These are phyloP conservation scores for Paradisaea rubra DNA, from an alignment of 2,113 vertebrate species.

Conservation along the genomic window DNA sequence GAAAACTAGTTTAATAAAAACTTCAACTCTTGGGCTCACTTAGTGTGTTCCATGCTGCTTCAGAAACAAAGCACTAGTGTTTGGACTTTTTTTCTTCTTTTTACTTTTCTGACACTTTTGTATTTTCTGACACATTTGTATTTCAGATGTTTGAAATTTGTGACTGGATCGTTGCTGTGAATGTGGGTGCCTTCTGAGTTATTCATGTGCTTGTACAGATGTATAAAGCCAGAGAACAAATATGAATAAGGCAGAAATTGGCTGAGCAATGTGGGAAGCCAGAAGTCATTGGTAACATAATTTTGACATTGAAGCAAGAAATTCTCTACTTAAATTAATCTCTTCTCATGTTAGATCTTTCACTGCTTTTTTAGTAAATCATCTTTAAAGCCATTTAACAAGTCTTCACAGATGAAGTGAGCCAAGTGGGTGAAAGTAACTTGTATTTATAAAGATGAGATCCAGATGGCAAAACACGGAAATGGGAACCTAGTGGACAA, in stretches of 20 bases:
- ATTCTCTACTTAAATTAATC: constrained; percentile 44
- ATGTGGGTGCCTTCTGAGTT: not conserved
- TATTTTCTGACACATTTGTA: not conserved
- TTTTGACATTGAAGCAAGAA: constrained; percentile 22
- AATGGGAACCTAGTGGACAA: not conserved
- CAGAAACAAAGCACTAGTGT: not conserved
- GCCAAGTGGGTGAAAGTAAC: constrained; percentile 41
- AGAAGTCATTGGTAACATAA: constrained; percentile 9
- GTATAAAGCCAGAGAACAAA: not conserved
- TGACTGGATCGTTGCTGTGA: not conserved
- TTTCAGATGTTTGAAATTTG: not conserved
- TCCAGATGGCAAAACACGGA: constrained; percentile 45
- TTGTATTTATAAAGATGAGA: constrained; percentile 45
- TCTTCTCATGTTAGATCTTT: constrained; percentile 42
- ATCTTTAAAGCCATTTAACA: constrained; percentile 53
- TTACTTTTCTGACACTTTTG: not conserved
- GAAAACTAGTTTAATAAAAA: not conserved
- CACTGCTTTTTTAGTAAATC: constrained; percentile 60
- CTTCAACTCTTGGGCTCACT: not conserved
- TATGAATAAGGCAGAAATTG: constrained; percentile 1
- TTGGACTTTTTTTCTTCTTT: not conserved
- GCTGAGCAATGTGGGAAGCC: constrained; percentile 4
- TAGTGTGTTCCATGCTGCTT: not conserved
- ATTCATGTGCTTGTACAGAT: not conserved
- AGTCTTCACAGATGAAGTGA: constrained; percentile 29